Conservation (phyloP, 2,888 invertebrate genomes). For the Magallana nippona region DNA sequence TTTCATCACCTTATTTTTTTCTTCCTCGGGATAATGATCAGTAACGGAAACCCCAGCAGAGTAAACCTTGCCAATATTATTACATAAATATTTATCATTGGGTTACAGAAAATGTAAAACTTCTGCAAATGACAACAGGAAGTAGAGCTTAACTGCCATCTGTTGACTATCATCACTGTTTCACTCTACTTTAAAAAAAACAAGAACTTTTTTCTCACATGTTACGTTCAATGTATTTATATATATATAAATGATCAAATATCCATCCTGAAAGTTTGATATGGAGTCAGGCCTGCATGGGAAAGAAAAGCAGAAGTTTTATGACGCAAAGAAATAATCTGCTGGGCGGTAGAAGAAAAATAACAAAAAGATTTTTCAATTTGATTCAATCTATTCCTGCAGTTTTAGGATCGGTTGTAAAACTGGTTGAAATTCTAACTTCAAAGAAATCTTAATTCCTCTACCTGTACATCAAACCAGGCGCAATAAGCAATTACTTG, state of each 20-base stretch:
- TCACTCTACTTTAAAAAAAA: not conserved
- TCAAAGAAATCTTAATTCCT: not conserved
- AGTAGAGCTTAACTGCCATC: slow-evolving; percentile 19
- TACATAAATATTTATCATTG: slow-evolving; percentile 27
- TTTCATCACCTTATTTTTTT: too few species aligned
- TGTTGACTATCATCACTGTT: slow-evolving; percentile 20
- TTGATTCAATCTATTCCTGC: not conserved
- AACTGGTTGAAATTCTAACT: slow-evolving; percentile 7
- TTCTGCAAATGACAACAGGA: slow-evolving; percentile 31
- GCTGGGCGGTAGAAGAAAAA: not conserved
- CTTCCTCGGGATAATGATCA: too few species aligned
- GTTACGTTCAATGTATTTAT: not conserved
- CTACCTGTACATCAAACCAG: not conserved
- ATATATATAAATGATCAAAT: not conserved
- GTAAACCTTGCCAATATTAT: slow-evolving; percentile 17
- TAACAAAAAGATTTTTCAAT: not conserved
- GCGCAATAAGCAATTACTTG: not conserved
- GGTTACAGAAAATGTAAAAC: slow-evolving; percentile 2
- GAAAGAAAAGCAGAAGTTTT: slow-evolving; percentile 11
- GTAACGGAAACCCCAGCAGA: not conserved
- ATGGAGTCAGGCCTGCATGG: not conserved
- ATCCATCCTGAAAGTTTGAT: not conserved
- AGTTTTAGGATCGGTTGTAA: not conserved
- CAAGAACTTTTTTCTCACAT: slow-evolving; percentile 1
- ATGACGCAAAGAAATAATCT: not conserved